Evolutionary conservation across 2,113 vertebrate species (phyloP), one percentile per base, ranked within the genome.

Genomic region (Antechinus stuartii): DNA sequence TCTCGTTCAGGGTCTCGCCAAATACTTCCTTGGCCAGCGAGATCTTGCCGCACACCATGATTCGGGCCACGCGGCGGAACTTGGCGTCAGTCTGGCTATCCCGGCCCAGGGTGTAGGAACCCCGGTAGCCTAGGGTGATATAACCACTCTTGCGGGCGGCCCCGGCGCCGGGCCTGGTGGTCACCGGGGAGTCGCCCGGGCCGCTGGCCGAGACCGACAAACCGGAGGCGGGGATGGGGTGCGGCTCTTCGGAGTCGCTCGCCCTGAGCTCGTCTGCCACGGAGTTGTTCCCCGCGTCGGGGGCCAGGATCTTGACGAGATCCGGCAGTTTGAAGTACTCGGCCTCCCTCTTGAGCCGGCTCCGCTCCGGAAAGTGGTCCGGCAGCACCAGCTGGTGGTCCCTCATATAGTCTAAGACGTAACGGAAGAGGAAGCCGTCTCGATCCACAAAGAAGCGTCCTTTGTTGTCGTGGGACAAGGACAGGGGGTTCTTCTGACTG

Each of bases 41-140:
- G 0, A 99, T 99, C 98, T 99, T 99, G 90, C 99, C 99, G 0
- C 99, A 99, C 89, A 99, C 99, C 99, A 99, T 99, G 98, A 99
- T 99, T 96, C 99, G 98, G 0, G 99, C 99, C 98, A 99, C 99
- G 54, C 99, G 98, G 89, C 99, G 98, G 98, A 99, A 99, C 98
- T 99, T 99, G 98, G 99, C 99, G 7, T 99, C 99, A 0, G 99
- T 99, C 97, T 99, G 99, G 97, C 99, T 99, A 98, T 99, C 99
- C 11, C 99, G 98, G 94, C 99, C 99, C 95, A 99, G 97, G 0
- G 99, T 99, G 98, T 99, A 99, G 9, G 99, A 99, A 94, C 99
- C 99, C 12, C 99, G 97, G 98, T 99, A 99, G 95, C 99, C 99
- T 0, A 99, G 99, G 22, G 99, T 99, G 98, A 99, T 99, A 98